These are phyloP conservation scores for Drosophila truncata DNA, from an alignment of 1,140 invertebrate genomes.

Conservation along the genomic window DNA sequence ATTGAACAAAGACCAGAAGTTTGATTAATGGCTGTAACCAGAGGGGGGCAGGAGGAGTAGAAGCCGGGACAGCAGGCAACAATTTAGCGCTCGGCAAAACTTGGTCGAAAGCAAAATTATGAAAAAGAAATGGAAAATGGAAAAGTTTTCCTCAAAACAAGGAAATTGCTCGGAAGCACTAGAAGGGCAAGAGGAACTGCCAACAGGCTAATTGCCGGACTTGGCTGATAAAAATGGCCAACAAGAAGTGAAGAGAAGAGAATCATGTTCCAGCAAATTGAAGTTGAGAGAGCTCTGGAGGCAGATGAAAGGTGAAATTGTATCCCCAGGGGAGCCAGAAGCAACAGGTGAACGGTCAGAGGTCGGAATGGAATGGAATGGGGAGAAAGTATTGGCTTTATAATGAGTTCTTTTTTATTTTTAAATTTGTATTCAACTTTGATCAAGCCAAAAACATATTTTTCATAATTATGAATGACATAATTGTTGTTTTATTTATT, in stretches of 20 bases:
- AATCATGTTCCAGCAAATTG: conserved; percentile 12
- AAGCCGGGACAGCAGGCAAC: neutral
- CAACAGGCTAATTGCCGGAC: conserved; percentile 40
- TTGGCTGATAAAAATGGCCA: conserved; percentile 32
- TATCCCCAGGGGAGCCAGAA: conserved; percentile 9
- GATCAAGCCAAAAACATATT: neutral
- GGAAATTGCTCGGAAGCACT: conserved; percentile 37
- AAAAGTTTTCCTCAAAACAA: conserved; percentile 41
- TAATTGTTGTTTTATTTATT: neutral
- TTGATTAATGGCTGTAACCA: conserved; percentile 69
- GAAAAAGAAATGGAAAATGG: conserved; percentile 42
- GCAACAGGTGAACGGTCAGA: conserved; percentile 23
- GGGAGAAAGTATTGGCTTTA: conserved; percentile 4
- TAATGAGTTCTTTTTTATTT: neutral
- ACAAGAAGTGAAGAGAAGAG: neutral
- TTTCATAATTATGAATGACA: neutral
- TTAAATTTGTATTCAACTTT: neutral
- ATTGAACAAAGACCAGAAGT: conserved; percentile 77
- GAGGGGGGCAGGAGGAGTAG: neutral
- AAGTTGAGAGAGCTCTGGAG: neutral
- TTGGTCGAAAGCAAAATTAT: conserved; percentile 41
- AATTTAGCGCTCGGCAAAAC: conserved; percentile 34
- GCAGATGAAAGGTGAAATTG: conserved; percentile 40
- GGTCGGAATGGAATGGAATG: conserved; percentile 3
- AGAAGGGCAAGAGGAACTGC: conserved; percentile 25